phyloP scores from a whole-genome alignment of 2,797 vertebrate species.

The Acomys russatus region DNA sequence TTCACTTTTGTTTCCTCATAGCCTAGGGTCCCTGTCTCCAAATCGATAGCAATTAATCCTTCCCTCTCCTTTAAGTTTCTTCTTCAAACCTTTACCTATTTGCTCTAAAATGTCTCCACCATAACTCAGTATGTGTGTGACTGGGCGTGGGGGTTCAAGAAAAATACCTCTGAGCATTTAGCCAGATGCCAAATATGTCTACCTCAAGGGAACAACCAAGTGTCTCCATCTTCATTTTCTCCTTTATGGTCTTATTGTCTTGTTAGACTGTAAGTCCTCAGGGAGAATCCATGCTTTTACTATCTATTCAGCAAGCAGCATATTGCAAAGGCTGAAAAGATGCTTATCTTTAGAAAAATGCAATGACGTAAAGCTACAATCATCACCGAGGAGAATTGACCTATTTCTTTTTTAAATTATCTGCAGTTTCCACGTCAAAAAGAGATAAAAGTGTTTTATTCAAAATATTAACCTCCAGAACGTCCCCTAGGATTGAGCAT shows the following conservation, averaged over 20 bases:
- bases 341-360: conserved; percentile 78
- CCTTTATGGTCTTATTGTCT: conserved; percentile 67
- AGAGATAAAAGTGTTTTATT: conserved; percentile 69
- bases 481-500: conserved; percentile 1
- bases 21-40: not conserved
- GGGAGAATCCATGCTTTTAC: conserved; percentile 73
- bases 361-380: conserved; percentile 71
- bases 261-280: conserved; percentile 70
- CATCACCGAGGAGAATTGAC: conserved; percentile 62
- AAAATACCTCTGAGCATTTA: conserved; percentile 39
- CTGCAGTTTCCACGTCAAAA: conserved; percentile 62
- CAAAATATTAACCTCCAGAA: conserved; percentile 72
- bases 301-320: conserved; percentile 59
- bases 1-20: not conserved
- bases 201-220: conserved; percentile 27
- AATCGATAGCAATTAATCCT: not conserved
- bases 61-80: conserved; percentile 5
- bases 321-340: conserved; percentile 70
- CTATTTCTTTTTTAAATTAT: conserved; percentile 76
- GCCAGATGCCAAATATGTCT: conserved; percentile 54
- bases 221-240: conserved; percentile 67
- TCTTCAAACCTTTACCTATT: conserved; percentile 14
- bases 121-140: not conserved
- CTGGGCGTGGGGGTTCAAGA: not conserved
- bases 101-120: conserved; percentile 30